These are phyloP conservation scores for Paramormyrops kingsleyae DNA, from an alignment of 2,113 vertebrate genomes.

Conservation along the genomic window DNA sequence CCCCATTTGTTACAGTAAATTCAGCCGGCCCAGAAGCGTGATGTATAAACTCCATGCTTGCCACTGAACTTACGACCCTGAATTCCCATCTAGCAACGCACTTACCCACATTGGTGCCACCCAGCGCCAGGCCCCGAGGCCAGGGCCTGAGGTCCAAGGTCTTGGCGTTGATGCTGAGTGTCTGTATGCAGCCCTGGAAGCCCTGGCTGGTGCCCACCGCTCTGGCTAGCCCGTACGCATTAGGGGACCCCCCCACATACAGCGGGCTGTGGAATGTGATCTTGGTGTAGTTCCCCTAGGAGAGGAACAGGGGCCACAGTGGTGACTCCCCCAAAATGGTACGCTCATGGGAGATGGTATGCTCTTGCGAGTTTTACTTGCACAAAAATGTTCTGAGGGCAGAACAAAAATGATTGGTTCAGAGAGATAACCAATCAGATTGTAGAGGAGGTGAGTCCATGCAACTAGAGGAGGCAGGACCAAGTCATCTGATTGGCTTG, in stretches of 20 bases:
- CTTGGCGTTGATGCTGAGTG: conserved; percentile 53
- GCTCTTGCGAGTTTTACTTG: too few species aligned
- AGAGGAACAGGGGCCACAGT: conserved; percentile 15
- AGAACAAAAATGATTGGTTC: not conserved
- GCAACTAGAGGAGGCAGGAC: not conserved
- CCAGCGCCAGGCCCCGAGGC: conserved; percentile 62
- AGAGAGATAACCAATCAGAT: not conserved
- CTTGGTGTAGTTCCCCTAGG: conserved; percentile 69
- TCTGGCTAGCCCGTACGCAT: conserved; percentile 60
- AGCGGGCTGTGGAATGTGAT: conserved; percentile 73
- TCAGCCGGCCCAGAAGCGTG: not conserved
- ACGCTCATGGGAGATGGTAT: not conserved
- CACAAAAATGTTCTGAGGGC: too few species aligned
- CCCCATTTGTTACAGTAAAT: not conserved
- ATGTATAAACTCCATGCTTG: not conserved
- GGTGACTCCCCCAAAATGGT: not conserved
- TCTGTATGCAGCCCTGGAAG: conserved; percentile 67
- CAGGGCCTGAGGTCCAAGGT: conserved; percentile 65
- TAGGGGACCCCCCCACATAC: conserved; percentile 66
- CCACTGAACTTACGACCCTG: not conserved
- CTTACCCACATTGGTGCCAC: conserved; percentile 69
- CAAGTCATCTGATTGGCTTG: not conserved
- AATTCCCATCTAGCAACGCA: not conserved
- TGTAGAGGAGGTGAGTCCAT: not conserved
- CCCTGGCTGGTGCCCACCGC: conserved; percentile 59